Base-by-base conservation (phyloP, 2,113 vertebrate species). In the Callipepla californica region DNA sequence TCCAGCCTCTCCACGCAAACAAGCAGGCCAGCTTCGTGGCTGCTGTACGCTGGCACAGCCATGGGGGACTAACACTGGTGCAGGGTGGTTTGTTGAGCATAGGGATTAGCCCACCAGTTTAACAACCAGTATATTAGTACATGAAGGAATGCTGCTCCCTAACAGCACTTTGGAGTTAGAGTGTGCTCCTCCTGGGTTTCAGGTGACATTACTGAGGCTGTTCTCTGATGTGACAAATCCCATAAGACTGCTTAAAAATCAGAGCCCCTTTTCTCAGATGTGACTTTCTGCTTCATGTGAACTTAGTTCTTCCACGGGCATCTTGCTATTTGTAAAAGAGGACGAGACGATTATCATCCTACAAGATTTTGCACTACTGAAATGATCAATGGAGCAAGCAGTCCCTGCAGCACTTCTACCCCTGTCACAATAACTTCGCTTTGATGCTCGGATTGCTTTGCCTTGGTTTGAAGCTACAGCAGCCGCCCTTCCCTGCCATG, bases 381-480 rank as follows among this genome's bases (percentile, higher is more conserved):
- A 72, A 72, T 55, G 4, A n/a, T 42, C 57, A 13, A 12, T 40
- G 40, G 40, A 34, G 58, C 44, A 45, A 32, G 58, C 44, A 65
- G 34, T 3, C 30, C 34, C 42, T 55, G 45, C 17, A 63, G 70
- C 62, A 4, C 7, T 61, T 20, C 19, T 30, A 5, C 22, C 50
- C 50, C 55, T 28, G 3, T 8, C 18, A 21, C 45, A 75, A 42
- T 8, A 45, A 36, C 23, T 26, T 10, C 1, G 17, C 61, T 85
- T 30, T 53, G 22, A 0, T 1, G 4, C 17, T 20, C 36, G 4
- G 42, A 15, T n/a, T 7, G 1, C 1, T 17, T 22, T 36, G 61
- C 30, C 50, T 75, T 25, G 48, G 30, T 21, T 50, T 28, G 14
- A 8, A 22, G 10, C 34, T 34, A 51, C 68, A 3, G 2, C 36